Conservation (phyloP, 2,113 vertebrate species). For the Gadus chalcogrammus region DNA sequence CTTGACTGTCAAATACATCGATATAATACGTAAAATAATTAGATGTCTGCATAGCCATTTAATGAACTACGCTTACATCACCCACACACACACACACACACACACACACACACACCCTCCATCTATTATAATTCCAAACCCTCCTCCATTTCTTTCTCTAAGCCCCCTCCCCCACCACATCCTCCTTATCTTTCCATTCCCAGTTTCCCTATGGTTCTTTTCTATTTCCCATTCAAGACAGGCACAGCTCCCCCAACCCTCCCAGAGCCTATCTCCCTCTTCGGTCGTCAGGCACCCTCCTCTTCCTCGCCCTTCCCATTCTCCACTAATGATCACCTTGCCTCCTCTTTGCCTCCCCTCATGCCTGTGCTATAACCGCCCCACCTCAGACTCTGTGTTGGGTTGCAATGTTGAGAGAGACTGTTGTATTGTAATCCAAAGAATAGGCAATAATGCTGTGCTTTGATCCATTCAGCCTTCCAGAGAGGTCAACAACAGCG, state of each 20-base stretch:
- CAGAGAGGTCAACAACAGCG: no score
- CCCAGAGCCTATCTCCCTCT: no score
- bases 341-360: neutral
- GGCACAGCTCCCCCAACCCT: neutral
- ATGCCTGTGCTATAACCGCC: no score
- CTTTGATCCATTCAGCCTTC: neutral
- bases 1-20: no score
- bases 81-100: neutral
- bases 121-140: neutral
- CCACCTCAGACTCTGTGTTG: no score
- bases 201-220: neutral
- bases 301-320: neutral
- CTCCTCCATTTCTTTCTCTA: neutral
- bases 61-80: neutral
- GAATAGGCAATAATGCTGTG: neutral
- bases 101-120: neutral
- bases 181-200: neutral
- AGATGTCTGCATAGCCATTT: no score
- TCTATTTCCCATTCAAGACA: neutral
- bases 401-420: no score
- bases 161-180: constrained; percentile 3
- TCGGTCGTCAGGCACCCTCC: no score
- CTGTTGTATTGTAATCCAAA: no score
- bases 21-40: no score
- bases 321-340: constrained; percentile 37